Evolutionary conservation across 2,113 vertebrate species (phyloP).

Genomic region (Fukomys damarensis): DNA sequence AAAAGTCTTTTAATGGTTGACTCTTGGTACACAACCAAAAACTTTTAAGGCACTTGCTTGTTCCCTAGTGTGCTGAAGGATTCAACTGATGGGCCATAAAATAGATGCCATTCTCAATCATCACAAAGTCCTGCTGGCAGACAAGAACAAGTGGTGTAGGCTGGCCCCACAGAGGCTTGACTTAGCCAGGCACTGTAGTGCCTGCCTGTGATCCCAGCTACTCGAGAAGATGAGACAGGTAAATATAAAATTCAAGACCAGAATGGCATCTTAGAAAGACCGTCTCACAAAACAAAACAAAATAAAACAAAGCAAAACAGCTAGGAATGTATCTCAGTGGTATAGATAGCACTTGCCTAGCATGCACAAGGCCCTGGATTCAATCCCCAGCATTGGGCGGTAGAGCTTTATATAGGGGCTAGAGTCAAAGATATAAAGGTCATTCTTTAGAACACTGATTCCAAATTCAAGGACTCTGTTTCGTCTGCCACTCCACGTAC

Average conservation of each 20-base stretch:
- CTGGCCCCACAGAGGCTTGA: neutral
- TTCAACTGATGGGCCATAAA: neutral
- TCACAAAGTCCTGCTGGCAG: neutral
- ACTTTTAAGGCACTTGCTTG: neutral
- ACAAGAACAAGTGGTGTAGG: neutral
- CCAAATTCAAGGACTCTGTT: constrained; percentile 14
- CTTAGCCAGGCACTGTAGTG: neutral
- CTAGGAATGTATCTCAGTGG: too few relatives aligned
- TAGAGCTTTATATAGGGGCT: too few relatives aligned
- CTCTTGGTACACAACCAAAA: neutral
- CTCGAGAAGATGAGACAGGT: neutral
- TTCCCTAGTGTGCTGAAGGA: neutral
- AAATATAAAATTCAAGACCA: neutral
- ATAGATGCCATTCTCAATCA: neutral
- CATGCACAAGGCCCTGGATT: neutral
- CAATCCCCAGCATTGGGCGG: neutral
- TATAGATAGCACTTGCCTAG: neutral
- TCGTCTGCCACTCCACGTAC: neutral
- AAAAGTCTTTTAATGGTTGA: neutral
- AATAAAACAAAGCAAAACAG: neutral
- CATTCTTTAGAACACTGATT: neutral
- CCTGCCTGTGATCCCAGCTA: neutral
- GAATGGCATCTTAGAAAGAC: neutral
- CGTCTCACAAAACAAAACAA: neutral
- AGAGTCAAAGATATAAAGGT: neutral